phyloP scores from a whole-genome alignment of 2,797 vertebrate species.

The Acanthornis magna region DNA sequence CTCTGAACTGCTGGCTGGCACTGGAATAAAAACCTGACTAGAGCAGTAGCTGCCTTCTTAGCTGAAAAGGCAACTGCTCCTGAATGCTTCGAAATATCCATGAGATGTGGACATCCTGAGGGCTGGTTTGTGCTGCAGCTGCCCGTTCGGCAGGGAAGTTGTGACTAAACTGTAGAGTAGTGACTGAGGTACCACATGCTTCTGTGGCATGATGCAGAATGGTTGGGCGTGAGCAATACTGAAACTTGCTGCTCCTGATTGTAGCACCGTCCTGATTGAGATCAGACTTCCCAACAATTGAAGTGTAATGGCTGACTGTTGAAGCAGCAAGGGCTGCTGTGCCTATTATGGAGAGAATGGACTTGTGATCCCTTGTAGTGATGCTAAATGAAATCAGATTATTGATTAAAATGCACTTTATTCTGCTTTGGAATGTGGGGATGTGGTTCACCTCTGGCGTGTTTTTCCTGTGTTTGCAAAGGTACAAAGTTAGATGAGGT shows the following conservation, averaged over 20 bases:
- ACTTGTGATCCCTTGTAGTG: background rate
- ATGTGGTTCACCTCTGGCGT: background rate
- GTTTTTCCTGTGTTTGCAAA: background rate
- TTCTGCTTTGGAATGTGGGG: background rate
- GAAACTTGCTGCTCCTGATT: background rate
- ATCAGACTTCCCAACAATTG: background rate
- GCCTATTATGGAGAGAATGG: background rate
- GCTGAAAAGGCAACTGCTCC: background rate
- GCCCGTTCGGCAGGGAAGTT: background rate
- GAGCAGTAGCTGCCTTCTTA: background rate
- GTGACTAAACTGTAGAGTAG: background rate
- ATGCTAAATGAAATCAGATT: background rate
- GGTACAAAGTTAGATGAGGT: background rate
- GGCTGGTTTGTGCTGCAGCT: background rate
- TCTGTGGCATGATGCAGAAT: background rate
- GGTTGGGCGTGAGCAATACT: background rate
- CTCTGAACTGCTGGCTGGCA: background rate
- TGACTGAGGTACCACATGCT: background rate
- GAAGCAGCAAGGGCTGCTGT: background rate
- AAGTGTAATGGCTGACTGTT: background rate
- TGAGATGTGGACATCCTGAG: background rate
- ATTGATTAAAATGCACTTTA: background rate
- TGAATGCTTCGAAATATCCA: accelerated
- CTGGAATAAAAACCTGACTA: background rate
- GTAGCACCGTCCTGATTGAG: background rate